These are phyloP conservation scores for Microcebus ravelobensis DNA, from an alignment of 2,113 vertebrate species.

Conservation along the genomic window DNA sequence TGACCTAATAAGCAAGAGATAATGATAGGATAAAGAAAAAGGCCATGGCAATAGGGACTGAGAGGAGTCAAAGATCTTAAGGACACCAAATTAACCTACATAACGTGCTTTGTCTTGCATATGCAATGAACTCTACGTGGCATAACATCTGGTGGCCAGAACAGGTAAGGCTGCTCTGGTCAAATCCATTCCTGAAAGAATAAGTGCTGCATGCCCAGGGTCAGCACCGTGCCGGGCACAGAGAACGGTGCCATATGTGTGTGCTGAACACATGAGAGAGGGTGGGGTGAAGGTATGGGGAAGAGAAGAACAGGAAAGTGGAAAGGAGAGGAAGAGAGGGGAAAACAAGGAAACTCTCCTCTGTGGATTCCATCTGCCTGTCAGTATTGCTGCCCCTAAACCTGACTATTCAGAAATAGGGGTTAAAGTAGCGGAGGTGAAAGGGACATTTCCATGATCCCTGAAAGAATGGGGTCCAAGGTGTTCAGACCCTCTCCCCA, in stretches of 20 bases:
- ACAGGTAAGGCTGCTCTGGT: neutral
- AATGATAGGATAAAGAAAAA: neutral
- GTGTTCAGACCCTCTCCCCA: neutral
- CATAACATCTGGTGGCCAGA: neutral
- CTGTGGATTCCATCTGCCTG: neutral
- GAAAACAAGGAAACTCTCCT: too few species aligned
- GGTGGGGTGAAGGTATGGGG: too few species aligned
- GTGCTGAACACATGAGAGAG: neutral
- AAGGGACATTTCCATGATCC: neutral
- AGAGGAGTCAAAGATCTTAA: neutral
- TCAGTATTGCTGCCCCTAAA: neutral
- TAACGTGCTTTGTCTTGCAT: neutral
- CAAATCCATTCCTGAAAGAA: neutral
- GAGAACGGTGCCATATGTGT: neutral
- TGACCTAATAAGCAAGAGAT: neutral
- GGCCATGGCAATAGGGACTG: neutral
- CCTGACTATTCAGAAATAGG: neutral
- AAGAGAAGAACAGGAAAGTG: fast-evolving
- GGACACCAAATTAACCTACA: neutral
- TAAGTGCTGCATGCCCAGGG: too few species aligned
- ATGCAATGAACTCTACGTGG: neutral
- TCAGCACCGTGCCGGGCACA: neutral
- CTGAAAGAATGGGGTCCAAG: neutral
- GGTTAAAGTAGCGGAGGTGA: neutral
- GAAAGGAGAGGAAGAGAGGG: neutral